Evolutionary conservation across 30 jellyfish, hydroid and myxozoan species (phyloP).

Genomic region (Aurelia coerulea): DNA sequence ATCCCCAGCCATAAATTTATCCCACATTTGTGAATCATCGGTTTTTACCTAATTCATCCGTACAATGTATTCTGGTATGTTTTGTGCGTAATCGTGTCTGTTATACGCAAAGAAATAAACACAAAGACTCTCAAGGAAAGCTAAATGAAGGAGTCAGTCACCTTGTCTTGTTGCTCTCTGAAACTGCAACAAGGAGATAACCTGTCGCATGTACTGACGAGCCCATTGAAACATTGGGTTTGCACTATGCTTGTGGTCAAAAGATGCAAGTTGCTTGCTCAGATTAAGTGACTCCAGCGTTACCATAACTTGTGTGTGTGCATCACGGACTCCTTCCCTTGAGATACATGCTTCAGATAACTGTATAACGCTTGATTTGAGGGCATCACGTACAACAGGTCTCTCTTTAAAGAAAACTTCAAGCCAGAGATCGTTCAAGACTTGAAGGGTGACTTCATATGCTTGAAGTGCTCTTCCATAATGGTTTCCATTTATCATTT

Average conservation of each 20-base stretch:
- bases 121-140: conserved; percentile 4
- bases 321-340: too few species aligned
- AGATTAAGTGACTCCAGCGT: neutral
- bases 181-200: conserved; percentile 5
- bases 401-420: neutral
- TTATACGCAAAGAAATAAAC: neutral
- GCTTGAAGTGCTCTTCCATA: conserved; percentile 16
- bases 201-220: conserved; percentile 1
- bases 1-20: neutral
- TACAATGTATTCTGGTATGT: conserved; percentile 3
- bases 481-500: conserved; percentile 18
- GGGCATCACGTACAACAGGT: too few species aligned
- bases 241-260: neutral
- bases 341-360: too few species aligned
- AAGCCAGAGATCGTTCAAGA: neutral
- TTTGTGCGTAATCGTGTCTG: neutral
- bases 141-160: conserved; percentile 8
- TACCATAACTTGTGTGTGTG: neutral
- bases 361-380: too few species aligned
- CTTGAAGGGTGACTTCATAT: conserved; percentile 11
- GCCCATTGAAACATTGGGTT: conserved; percentile 4
- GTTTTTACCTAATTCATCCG: neutral
- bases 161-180: conserved; percentile 7
- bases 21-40: neutral
- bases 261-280: neutral